Evolutionary conservation across 2,113 vertebrate species (phyloP).

Genomic region (Ciconia stormi): DNA sequence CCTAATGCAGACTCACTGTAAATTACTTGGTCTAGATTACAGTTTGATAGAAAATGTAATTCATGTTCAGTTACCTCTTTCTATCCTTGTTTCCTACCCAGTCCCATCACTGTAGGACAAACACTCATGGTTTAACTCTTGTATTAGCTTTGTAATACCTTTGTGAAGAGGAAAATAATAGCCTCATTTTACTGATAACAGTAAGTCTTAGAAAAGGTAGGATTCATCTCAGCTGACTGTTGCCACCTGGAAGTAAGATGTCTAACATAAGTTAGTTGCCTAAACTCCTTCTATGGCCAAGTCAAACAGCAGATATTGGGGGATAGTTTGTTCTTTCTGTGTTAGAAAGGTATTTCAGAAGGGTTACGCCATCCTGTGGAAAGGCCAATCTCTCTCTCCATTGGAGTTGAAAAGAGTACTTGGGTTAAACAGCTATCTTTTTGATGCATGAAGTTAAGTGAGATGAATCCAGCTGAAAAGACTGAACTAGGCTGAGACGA

Average conservation of each 20-base stretch:
- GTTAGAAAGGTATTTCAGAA: neutral
- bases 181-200: neutral
- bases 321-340: neutral
- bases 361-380: neutral
- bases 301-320: neutral
- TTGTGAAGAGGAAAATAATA: neutral
- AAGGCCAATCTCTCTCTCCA: neutral
- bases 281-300: neutral
- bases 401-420: neutral
- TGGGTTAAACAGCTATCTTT: neutral
- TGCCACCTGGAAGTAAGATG: neutral
- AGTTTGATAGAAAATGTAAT: neutral
- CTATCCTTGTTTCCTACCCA: neutral
- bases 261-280: neutral
- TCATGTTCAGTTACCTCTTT: neutral
- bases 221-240: neutral
- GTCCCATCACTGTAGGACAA: neutral
- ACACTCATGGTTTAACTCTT: neutral
- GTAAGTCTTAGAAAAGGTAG: neutral
- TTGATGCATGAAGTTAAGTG: neutral
- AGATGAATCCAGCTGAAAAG: neutral
- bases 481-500: no score
- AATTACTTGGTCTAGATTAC: neutral
- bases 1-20: neutral
- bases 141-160: neutral